phyloP scores from a whole-genome alignment of 2,113 vertebrate genomes.

The Tragelaphus buxtoni region DNA sequence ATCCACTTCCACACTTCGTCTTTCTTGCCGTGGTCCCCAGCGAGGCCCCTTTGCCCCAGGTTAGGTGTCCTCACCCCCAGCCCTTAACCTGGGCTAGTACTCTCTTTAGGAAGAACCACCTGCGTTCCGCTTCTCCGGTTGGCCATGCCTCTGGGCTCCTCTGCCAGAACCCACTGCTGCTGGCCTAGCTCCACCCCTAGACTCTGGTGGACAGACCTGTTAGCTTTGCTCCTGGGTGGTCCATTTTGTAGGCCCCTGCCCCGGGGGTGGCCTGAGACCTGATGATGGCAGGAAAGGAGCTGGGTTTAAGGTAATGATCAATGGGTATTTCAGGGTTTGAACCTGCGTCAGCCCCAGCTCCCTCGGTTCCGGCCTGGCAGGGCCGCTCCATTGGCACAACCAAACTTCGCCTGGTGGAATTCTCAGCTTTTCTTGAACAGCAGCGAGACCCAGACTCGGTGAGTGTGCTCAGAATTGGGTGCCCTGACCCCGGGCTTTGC shows the following conservation, averaged over 20 bases:
- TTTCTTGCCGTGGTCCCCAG: not conserved
- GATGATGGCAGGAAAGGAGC: not conserved
- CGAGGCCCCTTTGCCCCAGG: not conserved
- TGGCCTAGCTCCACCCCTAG: not conserved
- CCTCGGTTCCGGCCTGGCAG: conserved; percentile 96
- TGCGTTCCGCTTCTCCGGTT: not conserved
- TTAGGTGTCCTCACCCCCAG: not conserved
- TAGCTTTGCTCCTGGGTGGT: not conserved
- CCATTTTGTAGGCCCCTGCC: not conserved
- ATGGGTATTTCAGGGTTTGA: conserved; percentile 89
- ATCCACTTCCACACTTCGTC: not conserved
- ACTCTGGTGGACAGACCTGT: not conserved
- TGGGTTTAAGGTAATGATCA: not conserved
- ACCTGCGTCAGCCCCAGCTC: conserved; percentile 88
- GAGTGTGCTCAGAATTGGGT: conserved; percentile 62
- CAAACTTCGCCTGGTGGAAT: conserved; percentile 97
- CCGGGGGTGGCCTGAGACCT: too few relatives aligned
- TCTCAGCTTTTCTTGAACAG: conserved; percentile 97
- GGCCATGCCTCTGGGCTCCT: not conserved
- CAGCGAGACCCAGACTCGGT: conserved; percentile 97
- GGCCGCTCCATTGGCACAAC: conserved; percentile 97
- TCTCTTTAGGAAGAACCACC: not conserved
- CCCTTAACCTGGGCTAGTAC: not conserved
- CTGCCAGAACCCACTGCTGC: not conserved
- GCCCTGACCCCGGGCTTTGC: not conserved